A percentile compares a stretch with the other conserved stretches of the same genome.
phyloP scores from a whole-genome alignment of 2,797 vertebrate species.

The Phyllotis vaccarum region DNA sequence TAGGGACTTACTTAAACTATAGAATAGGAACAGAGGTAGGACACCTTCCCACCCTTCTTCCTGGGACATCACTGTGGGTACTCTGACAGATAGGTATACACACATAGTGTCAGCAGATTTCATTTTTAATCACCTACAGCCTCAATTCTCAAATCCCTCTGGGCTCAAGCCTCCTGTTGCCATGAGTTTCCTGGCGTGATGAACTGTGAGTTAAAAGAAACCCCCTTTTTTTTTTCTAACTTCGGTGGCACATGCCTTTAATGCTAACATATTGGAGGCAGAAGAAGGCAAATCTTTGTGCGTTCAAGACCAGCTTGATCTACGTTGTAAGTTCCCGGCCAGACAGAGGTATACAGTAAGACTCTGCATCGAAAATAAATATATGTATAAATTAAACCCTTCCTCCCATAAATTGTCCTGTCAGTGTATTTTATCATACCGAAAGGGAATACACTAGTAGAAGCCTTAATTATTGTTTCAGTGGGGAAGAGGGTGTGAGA shows the following conservation, averaged over 20 bases:
- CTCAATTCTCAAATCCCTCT: neutral
- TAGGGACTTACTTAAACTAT: neutral
- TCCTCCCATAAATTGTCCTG: neutral
- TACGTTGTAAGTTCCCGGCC: neutral
- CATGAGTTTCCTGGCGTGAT: neutral
- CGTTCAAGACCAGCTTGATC: neutral
- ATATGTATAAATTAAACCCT: neutral
- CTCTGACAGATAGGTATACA: neutral
- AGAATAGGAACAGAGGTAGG: rapidly evolving
- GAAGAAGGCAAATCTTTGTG: neutral
- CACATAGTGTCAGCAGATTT: neutral
- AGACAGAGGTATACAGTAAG: neutral
- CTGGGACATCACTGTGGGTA: neutral
- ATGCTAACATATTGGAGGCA: neutral
- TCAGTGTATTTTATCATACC: neutral
- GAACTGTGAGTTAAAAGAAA: neutral
- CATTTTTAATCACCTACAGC: neutral
- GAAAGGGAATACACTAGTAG: neutral
- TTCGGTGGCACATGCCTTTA: neutral
- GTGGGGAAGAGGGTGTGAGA: rapidly evolving
- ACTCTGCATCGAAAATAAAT: neutral
- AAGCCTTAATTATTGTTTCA: neutral
- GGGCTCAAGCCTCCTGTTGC: neutral
- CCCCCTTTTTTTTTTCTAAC: neutral
- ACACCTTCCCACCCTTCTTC: neutral